These are phyloP conservation scores for Bombus terrestris DNA, from an alignment of 1,140 invertebrate genomes.

Conservation along the genomic window DNA sequence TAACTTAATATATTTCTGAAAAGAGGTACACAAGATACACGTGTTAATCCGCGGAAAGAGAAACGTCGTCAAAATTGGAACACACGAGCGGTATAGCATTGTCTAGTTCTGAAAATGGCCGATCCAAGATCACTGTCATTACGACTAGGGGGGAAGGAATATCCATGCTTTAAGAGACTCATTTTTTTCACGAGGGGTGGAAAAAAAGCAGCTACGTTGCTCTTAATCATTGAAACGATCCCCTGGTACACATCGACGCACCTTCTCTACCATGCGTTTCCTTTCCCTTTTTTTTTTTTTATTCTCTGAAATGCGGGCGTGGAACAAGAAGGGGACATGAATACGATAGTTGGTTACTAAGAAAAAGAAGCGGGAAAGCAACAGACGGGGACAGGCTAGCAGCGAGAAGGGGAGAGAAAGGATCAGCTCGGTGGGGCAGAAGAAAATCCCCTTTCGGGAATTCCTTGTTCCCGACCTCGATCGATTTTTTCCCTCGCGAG, in stretches of 20 bases:
- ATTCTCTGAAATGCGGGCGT: slow-evolving; percentile 21
- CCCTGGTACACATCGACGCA: not conserved
- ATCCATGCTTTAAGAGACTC: not conserved
- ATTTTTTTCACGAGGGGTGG: slow-evolving; percentile 23
- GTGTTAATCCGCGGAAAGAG: not conserved
- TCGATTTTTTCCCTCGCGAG: slow-evolving; percentile 63
- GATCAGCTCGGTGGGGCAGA: slow-evolving; percentile 51
- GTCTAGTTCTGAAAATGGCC: not conserved
- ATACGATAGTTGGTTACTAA: slow-evolving; percentile 12
- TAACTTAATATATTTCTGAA: not conserved
- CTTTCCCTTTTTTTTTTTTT: not conserved
- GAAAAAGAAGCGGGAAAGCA: not conserved
- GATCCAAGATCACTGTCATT: slow-evolving; percentile 22
- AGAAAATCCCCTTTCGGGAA: slow-evolving; percentile 64
- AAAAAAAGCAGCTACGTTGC: not conserved
- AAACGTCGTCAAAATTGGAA: not conserved
- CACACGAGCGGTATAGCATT: too few species aligned
- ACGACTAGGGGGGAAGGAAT: not conserved
- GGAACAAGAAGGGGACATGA: slow-evolving; percentile 1
- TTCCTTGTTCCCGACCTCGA: slow-evolving; percentile 65
- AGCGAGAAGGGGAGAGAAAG: not conserved
- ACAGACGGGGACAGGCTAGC: slow-evolving; percentile 5
- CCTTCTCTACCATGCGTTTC: slow-evolving; percentile 12
- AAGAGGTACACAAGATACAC: not conserved
- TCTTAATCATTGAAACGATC: slow-evolving; percentile 52